phyloP scores from a whole-genome alignment of 2,888 invertebrate species.

The Cantharis rustica region DNA sequence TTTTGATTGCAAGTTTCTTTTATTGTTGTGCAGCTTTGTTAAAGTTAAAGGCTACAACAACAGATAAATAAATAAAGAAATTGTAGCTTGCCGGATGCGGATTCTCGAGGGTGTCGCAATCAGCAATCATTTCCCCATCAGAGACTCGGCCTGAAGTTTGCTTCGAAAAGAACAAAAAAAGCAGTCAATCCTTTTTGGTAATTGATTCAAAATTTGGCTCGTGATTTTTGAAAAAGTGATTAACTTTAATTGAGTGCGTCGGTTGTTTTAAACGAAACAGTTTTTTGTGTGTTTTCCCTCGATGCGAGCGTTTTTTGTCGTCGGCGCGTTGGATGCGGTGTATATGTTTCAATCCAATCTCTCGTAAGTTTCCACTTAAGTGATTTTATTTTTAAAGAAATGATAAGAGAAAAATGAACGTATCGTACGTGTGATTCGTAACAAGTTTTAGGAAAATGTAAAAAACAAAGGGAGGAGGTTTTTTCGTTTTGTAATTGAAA shows the following conservation, averaged over 20 bases:
- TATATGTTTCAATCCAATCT: constrained; percentile 17
- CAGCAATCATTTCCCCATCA: constrained; percentile 46
- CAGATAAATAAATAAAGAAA: constrained; percentile 42
- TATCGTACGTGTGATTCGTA: constrained; percentile 23
- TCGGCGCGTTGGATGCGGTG: background rate
- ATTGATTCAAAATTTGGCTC: background rate
- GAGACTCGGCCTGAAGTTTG: constrained; percentile 25
- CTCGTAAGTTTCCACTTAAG: constrained; percentile 14
- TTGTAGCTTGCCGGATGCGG: constrained; percentile 34
- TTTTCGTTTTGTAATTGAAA: constrained; percentile 39
- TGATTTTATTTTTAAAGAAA: constrained; percentile 20
- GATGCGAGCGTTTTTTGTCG: background rate
- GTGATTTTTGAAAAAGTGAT: background rate
- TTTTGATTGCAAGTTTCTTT: background rate
- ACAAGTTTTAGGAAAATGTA: constrained; percentile 21
- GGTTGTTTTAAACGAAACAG: background rate
- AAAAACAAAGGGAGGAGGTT: constrained; percentile 11
- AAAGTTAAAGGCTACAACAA: constrained; percentile 31
- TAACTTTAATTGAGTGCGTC: background rate
- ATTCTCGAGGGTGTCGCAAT: constrained; percentile 49
- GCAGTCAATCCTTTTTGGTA: constrained; percentile 11
- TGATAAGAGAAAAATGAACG: constrained; percentile 18
- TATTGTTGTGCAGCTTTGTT: constrained; percentile 11
- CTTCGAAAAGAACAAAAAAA: constrained; percentile 29
- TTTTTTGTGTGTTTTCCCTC: background rate